Conservation (phyloP, 2,888 invertebrate genomes). For the Orchestes rusci region DNA sequence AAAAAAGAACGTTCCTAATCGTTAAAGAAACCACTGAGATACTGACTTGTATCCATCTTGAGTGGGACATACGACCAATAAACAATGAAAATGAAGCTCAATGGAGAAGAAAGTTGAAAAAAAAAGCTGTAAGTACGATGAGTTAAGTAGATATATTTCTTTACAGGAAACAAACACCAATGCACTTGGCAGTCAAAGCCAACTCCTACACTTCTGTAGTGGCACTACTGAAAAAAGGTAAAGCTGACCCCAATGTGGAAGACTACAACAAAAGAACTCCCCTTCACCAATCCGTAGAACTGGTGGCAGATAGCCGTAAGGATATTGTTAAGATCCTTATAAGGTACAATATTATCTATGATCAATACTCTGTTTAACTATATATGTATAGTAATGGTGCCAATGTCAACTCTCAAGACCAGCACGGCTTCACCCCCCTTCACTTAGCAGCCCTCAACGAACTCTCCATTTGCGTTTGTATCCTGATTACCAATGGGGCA, state of each 20-base stretch:
- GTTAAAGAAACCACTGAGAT: too few species aligned
- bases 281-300: slow-evolving; percentile 68
- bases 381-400: slow-evolving; percentile 68
- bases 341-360: too few species aligned
- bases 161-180: slow-evolving; percentile 52
- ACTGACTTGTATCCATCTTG: too few species aligned
- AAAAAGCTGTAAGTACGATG: too few species aligned
- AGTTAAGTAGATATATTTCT: too few species aligned
- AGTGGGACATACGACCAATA: too few species aligned
- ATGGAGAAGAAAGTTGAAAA: too few species aligned
- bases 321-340: slow-evolving; percentile 12
- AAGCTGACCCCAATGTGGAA: slow-evolving; percentile 69
- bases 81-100: too few species aligned
- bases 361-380: too few species aligned
- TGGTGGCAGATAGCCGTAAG: slow-evolving; percentile 39
- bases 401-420: slow-evolving; percentile 75
- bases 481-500: slow-evolving; percentile 75
- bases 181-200: slow-evolving; percentile 76
- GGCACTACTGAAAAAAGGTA: slow-evolving; percentile 61
- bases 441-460: slow-evolving; percentile 83
- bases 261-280: slow-evolving; percentile 77
- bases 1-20: too few species aligned
- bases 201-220: slow-evolving; percentile 76
- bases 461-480: slow-evolving; percentile 74
- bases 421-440: slow-evolving; percentile 77